Base-by-base conservation (phyloP, 2,888 invertebrate genomes). In the Rhingia rostrata region DNA sequence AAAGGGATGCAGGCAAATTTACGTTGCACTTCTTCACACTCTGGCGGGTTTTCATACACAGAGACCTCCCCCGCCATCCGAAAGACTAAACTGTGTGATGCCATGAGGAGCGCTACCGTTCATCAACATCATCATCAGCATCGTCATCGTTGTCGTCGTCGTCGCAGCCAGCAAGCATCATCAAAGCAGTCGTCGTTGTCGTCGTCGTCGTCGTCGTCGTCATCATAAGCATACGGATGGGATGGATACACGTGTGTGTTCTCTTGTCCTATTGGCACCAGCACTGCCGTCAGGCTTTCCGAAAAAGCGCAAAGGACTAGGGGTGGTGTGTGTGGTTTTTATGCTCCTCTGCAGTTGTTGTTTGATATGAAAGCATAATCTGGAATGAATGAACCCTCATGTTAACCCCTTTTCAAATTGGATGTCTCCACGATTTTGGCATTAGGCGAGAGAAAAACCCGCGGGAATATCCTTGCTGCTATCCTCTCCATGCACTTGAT, bases 1-100 rank as follows among this genome's bases (percentile, higher is more conserved):
- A 87, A 87, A 87, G 86, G 81, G 86, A 87, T 87, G 87, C 87
- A 87, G 87, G 86, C 86, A 87, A 87, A 87, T 87, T 87, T 86
- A 86, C 86, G 86, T 86, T 86, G 86, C 86, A 86, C 86, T 87
- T 87, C 86, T 87, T 87, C 86, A 87, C 87, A 87, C 87, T 86
- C 87, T 72, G 82, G 54, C 86, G 86, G 75, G 74, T 87, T 86
- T 86, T 82, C 86, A 79, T 84, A 83, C 70, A 73, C 60, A 53
- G 9, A 45, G 6, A 45, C 22, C 2, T n/a, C n/a, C 22, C 22
- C 60, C 54, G 14, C 37, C 33, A 32, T 63, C 54, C 73, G 69
- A 75, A 51, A 66, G 53, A 72, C 74, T 72, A 70, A 80, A 72
- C 74, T 75, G 56, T 75, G 56, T 61, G 64, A 47, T 69, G 60